Evolutionary conservation across 1,140 invertebrate species (phyloP).

Genomic region (Pteromalus puparum): DNA sequence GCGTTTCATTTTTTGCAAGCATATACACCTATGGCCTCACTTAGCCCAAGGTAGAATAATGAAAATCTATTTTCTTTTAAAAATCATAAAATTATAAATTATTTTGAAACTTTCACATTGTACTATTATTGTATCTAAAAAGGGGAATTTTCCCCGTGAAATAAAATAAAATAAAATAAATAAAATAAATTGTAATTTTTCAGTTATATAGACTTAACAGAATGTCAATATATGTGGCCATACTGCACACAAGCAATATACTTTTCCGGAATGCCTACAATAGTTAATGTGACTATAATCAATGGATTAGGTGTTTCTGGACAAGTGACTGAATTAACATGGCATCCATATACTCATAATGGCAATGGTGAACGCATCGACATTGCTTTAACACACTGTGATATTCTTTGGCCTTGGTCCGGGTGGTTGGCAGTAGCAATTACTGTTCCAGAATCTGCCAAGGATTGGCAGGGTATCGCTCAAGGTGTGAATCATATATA

Average conservation of each 20-base stretch:
- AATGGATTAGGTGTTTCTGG: slow-evolving; percentile 94
- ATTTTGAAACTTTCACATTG: slow-evolving; percentile 20
- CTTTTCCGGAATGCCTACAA: slow-evolving; percentile 88
- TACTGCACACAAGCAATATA: slow-evolving; percentile 97
- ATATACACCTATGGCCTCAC: slow-evolving; percentile 68
- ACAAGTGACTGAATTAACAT: slow-evolving; percentile 78
- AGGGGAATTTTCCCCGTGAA: too few species aligned
- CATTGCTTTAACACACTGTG: slow-evolving; percentile 86
- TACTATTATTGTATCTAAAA: too few species aligned
- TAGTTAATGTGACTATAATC: slow-evolving; percentile 94
- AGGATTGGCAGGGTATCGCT: slow-evolving; percentile 85
- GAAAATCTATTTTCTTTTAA: slow-evolving; percentile 21
- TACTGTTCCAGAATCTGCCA: slow-evolving; percentile 75
- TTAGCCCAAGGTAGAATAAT: slow-evolving; percentile 77
- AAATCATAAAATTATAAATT: neutral
- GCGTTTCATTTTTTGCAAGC: slow-evolving; percentile 70
- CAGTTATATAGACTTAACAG: slow-evolving; percentile 93
- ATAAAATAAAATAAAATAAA: too few species aligned
- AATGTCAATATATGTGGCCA: slow-evolving; percentile 98
- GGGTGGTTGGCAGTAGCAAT: slow-evolving; percentile 91
- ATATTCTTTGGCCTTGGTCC: slow-evolving; percentile 96
- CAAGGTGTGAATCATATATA: slow-evolving; percentile 60
- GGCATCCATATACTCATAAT: slow-evolving; percentile 91
- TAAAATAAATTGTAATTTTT: too few species aligned
- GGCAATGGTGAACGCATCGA: slow-evolving; percentile 83